Evolutionary conservation across 2,888 invertebrate genomes (phyloP).

Genomic region (Seira ritae): DNA sequence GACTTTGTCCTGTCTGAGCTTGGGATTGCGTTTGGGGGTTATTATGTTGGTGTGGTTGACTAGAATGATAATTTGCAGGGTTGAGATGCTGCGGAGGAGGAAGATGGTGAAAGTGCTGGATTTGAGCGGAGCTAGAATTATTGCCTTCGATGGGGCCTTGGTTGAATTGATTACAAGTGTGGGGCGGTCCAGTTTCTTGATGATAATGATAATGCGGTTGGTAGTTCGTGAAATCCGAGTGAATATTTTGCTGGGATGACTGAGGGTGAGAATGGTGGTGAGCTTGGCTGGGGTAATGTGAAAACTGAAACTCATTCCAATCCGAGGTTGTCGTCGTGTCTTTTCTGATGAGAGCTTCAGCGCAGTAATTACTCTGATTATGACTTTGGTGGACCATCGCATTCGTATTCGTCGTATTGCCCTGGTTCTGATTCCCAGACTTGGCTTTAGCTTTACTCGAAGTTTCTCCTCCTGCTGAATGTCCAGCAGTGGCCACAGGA

Average conservation of each 20-base stretch:
- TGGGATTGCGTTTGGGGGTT: conserved; percentile 8
- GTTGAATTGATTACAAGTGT: background rate
- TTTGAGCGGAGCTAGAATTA: background rate
- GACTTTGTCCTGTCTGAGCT: background rate
- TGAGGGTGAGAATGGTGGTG: too few species aligned
- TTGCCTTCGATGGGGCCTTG: background rate
- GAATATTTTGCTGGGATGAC: too few species aligned
- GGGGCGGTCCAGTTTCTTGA: too few species aligned
- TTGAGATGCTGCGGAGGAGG: too few species aligned
- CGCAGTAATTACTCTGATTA: conserved; percentile 64
- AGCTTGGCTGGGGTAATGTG: background rate
- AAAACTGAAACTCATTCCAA: conserved; percentile 28
- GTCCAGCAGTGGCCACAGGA: background rate
- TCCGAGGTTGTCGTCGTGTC: conserved; percentile 41
- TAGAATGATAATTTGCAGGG: too few species aligned
- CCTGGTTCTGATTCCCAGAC: too few species aligned
- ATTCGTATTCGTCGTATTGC: background rate
- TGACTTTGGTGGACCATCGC: background rate
- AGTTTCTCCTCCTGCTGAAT: too few species aligned
- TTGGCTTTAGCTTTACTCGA: too few species aligned
- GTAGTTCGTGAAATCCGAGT: too few species aligned
- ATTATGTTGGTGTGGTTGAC: background rate
- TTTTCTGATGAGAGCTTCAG: conserved; percentile 69
- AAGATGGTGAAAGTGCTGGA: conserved; percentile 1
- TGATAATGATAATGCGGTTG: too few species aligned